Conservation (phyloP, 2,797 vertebrate genomes). For the Argentina silus region DNA sequence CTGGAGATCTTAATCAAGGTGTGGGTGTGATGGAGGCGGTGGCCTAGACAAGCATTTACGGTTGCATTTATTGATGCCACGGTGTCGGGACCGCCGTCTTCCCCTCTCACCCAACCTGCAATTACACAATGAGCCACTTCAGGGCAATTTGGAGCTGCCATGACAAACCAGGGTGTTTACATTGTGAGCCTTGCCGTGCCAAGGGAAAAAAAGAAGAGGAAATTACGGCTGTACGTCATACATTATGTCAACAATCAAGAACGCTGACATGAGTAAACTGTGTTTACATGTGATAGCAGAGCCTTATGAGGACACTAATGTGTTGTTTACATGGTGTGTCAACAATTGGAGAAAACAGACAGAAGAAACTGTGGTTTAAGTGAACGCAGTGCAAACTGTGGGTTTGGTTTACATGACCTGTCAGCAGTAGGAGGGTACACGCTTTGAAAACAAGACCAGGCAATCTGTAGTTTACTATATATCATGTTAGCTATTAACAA, state of each 20-base stretch:
- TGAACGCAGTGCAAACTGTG: background rate
- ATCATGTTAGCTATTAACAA: conserved; percentile 23
- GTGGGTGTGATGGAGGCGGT: conserved; percentile 45
- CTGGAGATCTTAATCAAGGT: conserved; percentile 67
- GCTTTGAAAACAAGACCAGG: conserved; percentile 30
- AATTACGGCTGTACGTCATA: conserved; percentile 51
- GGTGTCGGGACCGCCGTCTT: background rate
- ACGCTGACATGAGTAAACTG: conserved; percentile 39
- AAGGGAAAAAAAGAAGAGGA: conserved; percentile 18
- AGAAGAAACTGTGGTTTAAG: background rate
- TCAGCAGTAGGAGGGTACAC: background rate
- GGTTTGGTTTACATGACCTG: background rate
- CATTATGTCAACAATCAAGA: conserved; percentile 51
- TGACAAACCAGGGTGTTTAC: conserved; percentile 63
- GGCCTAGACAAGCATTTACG: conserved; percentile 26
- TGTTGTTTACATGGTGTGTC: conserved; percentile 22
- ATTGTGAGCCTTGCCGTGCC: conserved; percentile 30
- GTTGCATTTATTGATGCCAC: conserved; percentile 18
- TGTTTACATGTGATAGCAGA: conserved; percentile 27
- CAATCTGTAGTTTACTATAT: conserved; percentile 27
- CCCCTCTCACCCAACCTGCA: conserved; percentile 49
- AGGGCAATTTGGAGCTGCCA: conserved; percentile 54
- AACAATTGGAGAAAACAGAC: conserved; percentile 23
- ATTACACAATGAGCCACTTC: conserved; percentile 66
- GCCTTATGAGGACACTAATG: background rate